These are phyloP conservation scores for Nycticebus coucang DNA, from an alignment of 2,113 vertebrate genomes.

Conservation along the genomic window DNA sequence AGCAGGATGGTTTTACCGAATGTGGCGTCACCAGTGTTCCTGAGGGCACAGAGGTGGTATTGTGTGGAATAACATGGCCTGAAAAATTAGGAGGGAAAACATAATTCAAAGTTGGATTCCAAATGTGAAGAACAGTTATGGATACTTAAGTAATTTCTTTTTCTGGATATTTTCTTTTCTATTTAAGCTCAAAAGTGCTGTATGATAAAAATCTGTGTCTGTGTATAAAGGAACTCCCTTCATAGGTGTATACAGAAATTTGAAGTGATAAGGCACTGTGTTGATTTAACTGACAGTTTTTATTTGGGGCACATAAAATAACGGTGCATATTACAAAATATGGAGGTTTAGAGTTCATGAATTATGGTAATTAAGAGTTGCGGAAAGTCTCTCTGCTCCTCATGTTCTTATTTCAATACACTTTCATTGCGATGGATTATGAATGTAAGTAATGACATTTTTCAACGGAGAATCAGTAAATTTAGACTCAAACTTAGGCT, in stretches of 20 bases:
- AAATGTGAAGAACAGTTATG: neutral
- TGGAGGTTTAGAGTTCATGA: neutral
- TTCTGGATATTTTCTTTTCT: neutral
- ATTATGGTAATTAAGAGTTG: neutral
- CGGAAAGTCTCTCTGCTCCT: neutral
- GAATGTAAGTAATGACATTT: slow-evolving; percentile 2
- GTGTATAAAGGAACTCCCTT: neutral
- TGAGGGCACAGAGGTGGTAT: neutral
- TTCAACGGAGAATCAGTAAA: neutral
- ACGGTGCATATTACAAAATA: neutral
- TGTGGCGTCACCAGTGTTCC: neutral
- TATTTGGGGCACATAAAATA: slow-evolving; percentile 39
- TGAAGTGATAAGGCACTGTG: neutral
- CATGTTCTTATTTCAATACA: neutral
- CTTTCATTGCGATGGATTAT: neutral
- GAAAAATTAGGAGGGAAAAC: neutral
- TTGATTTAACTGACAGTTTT: neutral
- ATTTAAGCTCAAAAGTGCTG: neutral
- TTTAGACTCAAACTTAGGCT: neutral
- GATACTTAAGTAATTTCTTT: neutral
- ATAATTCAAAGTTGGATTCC: neutral
- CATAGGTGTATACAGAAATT: neutral
- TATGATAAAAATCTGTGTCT: neutral
- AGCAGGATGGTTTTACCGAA: neutral
- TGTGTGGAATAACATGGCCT: neutral